Conservation (phyloP, 2,797 vertebrate genomes). For the Pseudomugil tenellus region DNA sequence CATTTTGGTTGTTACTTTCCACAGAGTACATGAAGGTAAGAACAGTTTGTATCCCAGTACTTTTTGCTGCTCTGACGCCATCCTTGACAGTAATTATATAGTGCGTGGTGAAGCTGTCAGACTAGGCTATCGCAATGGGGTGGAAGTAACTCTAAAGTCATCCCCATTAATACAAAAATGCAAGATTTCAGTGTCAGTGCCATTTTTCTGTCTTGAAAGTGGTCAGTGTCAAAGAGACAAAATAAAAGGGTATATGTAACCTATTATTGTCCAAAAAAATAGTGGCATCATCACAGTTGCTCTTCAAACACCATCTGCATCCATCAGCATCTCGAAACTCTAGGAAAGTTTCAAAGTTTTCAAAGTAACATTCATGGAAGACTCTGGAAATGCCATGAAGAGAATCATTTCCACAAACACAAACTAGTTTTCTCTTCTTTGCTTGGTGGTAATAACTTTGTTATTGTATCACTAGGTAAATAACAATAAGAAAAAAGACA, state of each 20-base stretch:
- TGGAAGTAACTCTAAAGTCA: slow-evolving; percentile 51
- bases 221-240: background rate
- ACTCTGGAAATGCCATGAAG: background rate
- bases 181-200: slow-evolving; percentile 6
- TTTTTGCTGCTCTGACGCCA: slow-evolving; percentile 28
- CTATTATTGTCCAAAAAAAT: slow-evolving; percentile 8
- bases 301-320: slow-evolving; percentile 4
- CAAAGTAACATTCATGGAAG: slow-evolving; percentile 6
- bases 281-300: background rate
- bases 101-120: slow-evolving; percentile 41
- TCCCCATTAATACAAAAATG: slow-evolving; percentile 28
- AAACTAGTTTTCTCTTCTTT: background rate
- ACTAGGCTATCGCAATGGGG: slow-evolving; percentile 27
- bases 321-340: slow-evolving; percentile 9
- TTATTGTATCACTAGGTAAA: background rate
- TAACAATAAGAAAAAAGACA: background rate
- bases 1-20: slow-evolving; percentile 13
- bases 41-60: slow-evolving; percentile 37
- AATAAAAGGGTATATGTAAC: slow-evolving; percentile 13
- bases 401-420: background rate
- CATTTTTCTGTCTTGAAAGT: slow-evolving; percentile 12
- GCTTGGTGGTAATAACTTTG: slow-evolving; percentile 1
- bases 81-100: slow-evolving; percentile 68
- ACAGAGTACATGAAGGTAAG: slow-evolving; percentile 12
- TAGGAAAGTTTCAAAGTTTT: too few relatives aligned